Evolutionary conservation across 1,140 invertebrate genomes (phyloP), one percentile per base, ranked within the genome.

Genomic region (Hycleus phaleratus): DNA sequence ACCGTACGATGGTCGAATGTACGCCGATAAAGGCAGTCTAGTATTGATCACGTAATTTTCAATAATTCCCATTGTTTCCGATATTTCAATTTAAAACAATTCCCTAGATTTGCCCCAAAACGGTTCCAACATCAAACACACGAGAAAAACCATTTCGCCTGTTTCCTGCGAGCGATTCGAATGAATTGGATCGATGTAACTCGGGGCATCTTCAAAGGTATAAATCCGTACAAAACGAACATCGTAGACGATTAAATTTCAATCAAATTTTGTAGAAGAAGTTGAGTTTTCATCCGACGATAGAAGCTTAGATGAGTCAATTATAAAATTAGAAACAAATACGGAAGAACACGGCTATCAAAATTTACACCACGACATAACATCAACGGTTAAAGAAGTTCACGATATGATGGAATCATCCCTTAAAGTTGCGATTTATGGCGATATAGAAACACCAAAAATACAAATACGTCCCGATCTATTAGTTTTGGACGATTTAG

Each of bases 401-500:
- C 32, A 18, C 18, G 32, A 32, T 3, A 32, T 32, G 18, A 18
- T 18, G 32, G 32, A 32, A 32, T 32, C 32, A 32, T 32, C 32
- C 4, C 32, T 32, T 4, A 32, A 32, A 32, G 46, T 68, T 24
- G 58, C 60, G 26, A 12, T 66, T 2, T 66, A 64, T 43, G 68
- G 62, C 8, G 64, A 68, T 54, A 60, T 59, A 11, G 66, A 68
- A 52, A 25, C 53, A 26, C 55, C 67, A 6, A 39, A 49, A 9
- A 59, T 71, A 2, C 54, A 40, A 4, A 9, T 69, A 7, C 46
- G 42, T 9, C 69, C 69, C 3, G 51, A 61, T 39, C 26, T 59
- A 3, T 46, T 65, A 3, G 42, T 53, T 45, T 49, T 69, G 10
- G 18, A 42, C 2, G 39, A 64, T 9, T 26, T 68, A 10, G 45